phyloP scores from a whole-genome alignment of 2,888 invertebrate genomes.

The Agrochola lychnidis region DNA sequence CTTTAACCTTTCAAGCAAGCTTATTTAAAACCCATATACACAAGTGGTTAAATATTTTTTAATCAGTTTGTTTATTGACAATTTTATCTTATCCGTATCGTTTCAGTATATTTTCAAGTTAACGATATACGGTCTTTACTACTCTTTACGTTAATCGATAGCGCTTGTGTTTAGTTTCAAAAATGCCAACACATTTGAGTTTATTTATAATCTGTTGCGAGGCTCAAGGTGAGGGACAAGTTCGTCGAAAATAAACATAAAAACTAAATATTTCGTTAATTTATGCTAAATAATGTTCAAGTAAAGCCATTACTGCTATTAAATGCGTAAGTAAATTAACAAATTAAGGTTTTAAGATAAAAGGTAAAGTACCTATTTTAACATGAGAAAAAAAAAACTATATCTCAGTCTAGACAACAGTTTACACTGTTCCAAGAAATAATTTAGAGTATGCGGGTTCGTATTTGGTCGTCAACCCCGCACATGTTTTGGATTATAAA shows the following conservation, averaged over 20 bases:
- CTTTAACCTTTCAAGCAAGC: conserved; percentile 9
- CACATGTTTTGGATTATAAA: conserved; percentile 29
- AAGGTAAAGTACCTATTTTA: background rate
- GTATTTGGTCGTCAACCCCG: background rate
- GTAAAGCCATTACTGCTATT: background rate
- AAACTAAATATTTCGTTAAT: conserved; percentile 14
- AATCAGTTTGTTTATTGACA: conserved; percentile 34
- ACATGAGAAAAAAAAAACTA: background rate
- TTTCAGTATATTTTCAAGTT: background rate
- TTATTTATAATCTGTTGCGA: conserved; percentile 17
- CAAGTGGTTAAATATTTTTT: background rate
- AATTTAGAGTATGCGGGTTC: conserved; percentile 11
- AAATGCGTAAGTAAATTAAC: conserved; percentile 13
- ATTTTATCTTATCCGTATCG: conserved; percentile 14
- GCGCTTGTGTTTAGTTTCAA: too few species aligned
- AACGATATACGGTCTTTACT: background rate
- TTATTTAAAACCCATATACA: background rate
- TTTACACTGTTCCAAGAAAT: conserved; percentile 15
- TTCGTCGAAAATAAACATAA: conserved; percentile 10
- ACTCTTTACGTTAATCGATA: background rate
- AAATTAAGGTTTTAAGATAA: conserved; percentile 23
- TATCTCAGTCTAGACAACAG: conserved; percentile 11
- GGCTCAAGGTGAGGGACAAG: conserved; percentile 34
- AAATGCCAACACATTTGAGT: conserved; percentile 17
- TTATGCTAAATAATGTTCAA: conserved; percentile 13